Conservation (phyloP, 1,140 invertebrate genomes). For the Microplitis mediator region DNA sequence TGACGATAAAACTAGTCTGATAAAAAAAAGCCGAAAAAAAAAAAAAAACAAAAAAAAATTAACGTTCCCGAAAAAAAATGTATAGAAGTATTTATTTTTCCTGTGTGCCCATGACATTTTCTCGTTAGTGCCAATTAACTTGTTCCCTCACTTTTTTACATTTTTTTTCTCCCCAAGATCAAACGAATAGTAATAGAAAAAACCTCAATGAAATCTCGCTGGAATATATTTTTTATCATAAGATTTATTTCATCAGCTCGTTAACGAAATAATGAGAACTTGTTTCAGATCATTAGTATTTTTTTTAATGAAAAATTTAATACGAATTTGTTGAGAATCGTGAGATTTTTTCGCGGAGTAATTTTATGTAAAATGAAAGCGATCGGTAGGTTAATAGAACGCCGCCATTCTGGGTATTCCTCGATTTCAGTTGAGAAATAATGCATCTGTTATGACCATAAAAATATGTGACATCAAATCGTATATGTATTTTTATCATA, state of each 20-base stretch:
- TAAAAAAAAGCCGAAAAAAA: background rate
- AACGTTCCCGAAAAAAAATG: background rate
- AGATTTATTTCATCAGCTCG: background rate
- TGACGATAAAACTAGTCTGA: background rate
- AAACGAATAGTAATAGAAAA: background rate
- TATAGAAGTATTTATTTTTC: background rate
- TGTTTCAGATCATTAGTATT: background rate
- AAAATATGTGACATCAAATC: too few relatives aligned
- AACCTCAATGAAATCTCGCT: background rate
- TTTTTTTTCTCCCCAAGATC: background rate
- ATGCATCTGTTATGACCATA: too few relatives aligned
- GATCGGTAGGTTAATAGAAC: too few relatives aligned
- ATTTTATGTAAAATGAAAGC: too few relatives aligned
- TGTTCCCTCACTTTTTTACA: background rate
- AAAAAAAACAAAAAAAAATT: background rate
- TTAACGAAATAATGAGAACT: background rate
- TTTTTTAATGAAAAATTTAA: background rate
- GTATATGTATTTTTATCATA: too few relatives aligned
- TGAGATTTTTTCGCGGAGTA: too few relatives aligned
- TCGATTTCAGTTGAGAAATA: too few relatives aligned
- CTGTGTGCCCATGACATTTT: background rate
- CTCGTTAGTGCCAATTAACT: conserved; percentile 8
- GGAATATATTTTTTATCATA: background rate
- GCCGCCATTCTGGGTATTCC: too few relatives aligned
- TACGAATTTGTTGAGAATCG: too few relatives aligned